Evolutionary conservation across 1,140 invertebrate genomes (phyloP), one percentile per base, ranked within the genome.

Genomic region (Drosophila kanapiae): DNA sequence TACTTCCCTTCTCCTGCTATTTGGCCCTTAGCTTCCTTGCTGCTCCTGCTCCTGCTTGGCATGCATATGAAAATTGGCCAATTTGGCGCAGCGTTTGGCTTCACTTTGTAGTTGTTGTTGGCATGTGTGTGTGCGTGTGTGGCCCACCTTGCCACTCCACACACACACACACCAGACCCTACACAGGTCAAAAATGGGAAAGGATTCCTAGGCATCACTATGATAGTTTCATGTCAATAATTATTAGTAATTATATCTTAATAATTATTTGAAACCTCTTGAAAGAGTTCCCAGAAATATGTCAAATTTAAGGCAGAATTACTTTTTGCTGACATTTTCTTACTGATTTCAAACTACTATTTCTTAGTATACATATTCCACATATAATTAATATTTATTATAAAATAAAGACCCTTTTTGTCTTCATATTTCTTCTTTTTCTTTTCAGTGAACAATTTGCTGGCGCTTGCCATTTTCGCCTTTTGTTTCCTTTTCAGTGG

Each of bases 61-160:
- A 67, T 82, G 70, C 83, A 87, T 87, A 76, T 82, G 76, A 82
- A 88, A 83, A 86, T 88, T 87, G 80, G 80, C 80, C 76, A 86
- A 86, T 86, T 86, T 83, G 84, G 76, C 60, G 64, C 71, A 83
- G 58, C 75, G 82, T 79, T 83, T 78, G 75, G 64, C 75, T 78
- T 78, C 64, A 53, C 64, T 78, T 78, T 78, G 75, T 78, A 49
- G 75, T 48, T 56, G 48, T 48, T 49, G 71, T 42, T 43, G 6
- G n/a, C 33, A 27, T 8, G 9, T 4, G 31, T 18, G 42, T 33
- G n/a, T 47, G 57, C 35, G 35, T 67, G 51, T 35, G 31, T 23
- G 33, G n/a, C 60, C 13, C 35, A 48, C 27, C 9, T 31, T 14
- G 27, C 23, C 60, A 18, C n/a, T n/a, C 10, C 29, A 53, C 16